A percentile compares a stretch with the other conserved stretches of the same genome.
These are phyloP conservation scores for Boulengeromyrus knoepffleri DNA, from an alignment of 2,113 vertebrate genomes.

Conservation along the genomic window DNA sequence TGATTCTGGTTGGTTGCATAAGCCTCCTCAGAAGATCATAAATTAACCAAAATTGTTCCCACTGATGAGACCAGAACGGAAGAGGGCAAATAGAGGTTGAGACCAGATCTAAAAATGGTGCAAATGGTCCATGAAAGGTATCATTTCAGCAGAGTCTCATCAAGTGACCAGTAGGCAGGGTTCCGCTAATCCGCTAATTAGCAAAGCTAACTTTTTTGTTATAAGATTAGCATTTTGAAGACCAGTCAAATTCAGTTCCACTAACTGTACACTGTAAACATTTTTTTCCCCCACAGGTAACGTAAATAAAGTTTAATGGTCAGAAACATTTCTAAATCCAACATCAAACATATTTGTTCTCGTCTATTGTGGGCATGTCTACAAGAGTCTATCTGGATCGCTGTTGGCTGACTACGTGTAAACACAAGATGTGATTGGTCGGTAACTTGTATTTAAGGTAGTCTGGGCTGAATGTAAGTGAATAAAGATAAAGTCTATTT, in stretches of 20 bases:
- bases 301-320: neutral
- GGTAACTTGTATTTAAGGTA: neutral
- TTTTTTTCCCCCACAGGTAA: neutral
- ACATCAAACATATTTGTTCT: neutral
- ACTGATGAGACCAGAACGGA: neutral
- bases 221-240: neutral
- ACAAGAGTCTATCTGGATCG: neutral
- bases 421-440: neutral
- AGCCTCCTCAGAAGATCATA: neutral
- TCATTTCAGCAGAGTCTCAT: neutral
- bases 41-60: neutral
- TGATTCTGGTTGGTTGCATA: neutral
- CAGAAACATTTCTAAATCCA: neutral
- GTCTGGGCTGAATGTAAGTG: neutral
- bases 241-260: neutral
- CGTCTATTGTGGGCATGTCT: neutral
- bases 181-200: neutral
- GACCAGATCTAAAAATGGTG: neutral
- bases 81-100: neutral
- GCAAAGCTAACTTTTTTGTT: neutral
- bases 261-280: neutral
- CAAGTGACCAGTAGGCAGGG: neutral
- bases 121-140: neutral
- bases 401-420: neutral
- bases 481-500: neutral